Conservation (phyloP, 2,797 vertebrate species). For the Balearica regulorum region DNA sequence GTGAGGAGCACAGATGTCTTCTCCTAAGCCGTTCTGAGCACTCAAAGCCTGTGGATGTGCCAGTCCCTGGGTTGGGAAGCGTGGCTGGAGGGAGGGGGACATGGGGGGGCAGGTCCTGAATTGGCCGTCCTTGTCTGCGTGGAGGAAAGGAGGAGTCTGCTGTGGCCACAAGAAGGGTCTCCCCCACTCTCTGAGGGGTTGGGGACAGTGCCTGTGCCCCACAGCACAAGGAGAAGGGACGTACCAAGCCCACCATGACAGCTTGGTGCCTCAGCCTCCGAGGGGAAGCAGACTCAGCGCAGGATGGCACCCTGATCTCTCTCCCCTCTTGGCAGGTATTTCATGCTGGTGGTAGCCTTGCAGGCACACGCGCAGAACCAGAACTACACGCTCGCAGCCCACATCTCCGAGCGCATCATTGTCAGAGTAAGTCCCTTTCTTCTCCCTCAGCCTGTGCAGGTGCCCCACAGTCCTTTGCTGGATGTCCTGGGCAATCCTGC, state of each 20-base stretch:
- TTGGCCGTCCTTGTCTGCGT: neutral
- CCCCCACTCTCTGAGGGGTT: fast-evolving
- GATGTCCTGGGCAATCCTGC: neutral
- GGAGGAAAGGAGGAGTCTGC: neutral
- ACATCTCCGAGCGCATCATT: conserved; percentile 98
- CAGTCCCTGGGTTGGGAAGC: fast-evolving
- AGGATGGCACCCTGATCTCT: neutral
- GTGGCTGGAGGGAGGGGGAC: neutral
- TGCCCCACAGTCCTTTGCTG: neutral
- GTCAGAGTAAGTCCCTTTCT: conserved; percentile 83
- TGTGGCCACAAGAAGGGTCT: neutral
- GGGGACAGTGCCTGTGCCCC: neutral
- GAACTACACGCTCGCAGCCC: conserved; percentile 93
- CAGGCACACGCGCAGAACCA: conserved; percentile 95
- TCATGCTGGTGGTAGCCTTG: conserved; percentile 97
- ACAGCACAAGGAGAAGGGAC: neutral
- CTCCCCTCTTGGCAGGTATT: conserved; percentile 83
- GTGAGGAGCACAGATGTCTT: conserved; percentile 59
- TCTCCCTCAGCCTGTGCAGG: neutral
- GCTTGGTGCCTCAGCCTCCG: neutral
- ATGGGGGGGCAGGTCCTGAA: neutral
- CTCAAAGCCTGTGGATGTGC: neutral
- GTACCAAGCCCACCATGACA: fast-evolving
- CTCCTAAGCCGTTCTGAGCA: neutral
- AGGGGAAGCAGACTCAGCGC: fast-evolving